Base-by-base conservation (phyloP, 2,888 invertebrate genomes). In the Serripes groenlandicus region DNA sequence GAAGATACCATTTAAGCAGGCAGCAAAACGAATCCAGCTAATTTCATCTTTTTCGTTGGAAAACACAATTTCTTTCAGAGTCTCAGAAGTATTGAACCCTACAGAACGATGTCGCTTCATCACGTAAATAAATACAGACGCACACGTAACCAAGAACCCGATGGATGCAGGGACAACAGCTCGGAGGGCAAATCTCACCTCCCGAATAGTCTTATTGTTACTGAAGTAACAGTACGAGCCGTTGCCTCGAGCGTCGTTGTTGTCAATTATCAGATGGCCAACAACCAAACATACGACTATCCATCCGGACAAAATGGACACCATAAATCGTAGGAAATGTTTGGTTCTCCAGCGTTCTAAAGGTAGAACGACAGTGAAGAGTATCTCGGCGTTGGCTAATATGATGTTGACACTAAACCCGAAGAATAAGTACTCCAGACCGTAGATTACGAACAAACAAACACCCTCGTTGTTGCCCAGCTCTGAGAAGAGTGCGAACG, bases 261-360 rank as follows among this genome's bases (percentile, higher is more conserved):
- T 84, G 30, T 66, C 72, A 30, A 84, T 78, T 56, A 76, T 68
- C 28, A 84, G 30, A 66, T 81, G 80, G 4, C 68, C 73, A 21
- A 84, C 78, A 18, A 78, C 4, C 28, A 81, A 42, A 7, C 52
- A 62, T 21, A 72, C 71, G 34, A 75, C 26, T 7, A 84, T 32
- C 81, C 80, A 81, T 0, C 66, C 68, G 21, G 58, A 1, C 18
- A 81, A 28, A n/a, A 66, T 69, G n/a, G 60, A 34, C 23, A 78
- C 60, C 3, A 84, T n/a, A 70, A 84, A 81, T 26, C 80, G 62
- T 21, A 58, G 11, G 37, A 84, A 70, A 15, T 60, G 69, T 11
- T 69, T 75, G 18, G 75, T 30, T 21, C 72, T 56, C 78, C 78
- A 81, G 15, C n/a, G 37, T 49, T 69, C 28, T 1, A 81, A 26